Percentiles rank a stretch among this genome's conserved stretches.
phyloP scores from a whole-genome alignment of 1,140 invertebrate species.

The Cardiocondyla obscurior region DNA sequence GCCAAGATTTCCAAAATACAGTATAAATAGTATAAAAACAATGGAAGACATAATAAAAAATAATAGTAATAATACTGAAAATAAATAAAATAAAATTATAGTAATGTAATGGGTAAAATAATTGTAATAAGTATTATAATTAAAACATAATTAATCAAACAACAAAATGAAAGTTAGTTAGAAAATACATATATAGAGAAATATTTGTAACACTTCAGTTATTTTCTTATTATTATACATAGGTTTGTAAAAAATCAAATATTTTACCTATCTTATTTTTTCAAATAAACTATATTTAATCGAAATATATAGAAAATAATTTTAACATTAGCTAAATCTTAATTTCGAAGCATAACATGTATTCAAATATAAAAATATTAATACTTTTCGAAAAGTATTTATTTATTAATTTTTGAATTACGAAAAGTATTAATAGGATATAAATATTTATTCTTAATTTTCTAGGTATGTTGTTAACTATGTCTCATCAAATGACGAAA shows the following conservation, averaged over 20 bases:
- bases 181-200: neutral
- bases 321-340: neutral
- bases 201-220: conserved; percentile 1
- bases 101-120: neutral
- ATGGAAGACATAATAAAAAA: neutral
- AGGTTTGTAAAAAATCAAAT: neutral
- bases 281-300: neutral
- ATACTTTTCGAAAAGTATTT: conserved; percentile 20
- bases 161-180: neutral
- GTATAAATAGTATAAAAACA: neutral
- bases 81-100: neutral
- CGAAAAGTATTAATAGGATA: conserved; percentile 22
- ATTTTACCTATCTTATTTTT: neutral
- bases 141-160: neutral
- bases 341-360: neutral
- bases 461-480: conserved; percentile 25
- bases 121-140: neutral
- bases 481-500: conserved; percentile 80
- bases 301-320: neutral
- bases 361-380: conserved; percentile 16
- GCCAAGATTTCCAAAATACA: neutral
- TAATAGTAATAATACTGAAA: neutral
- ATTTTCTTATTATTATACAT: neutral
- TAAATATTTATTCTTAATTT: conserved; percentile 40
- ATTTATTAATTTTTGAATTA: neutral